Evolutionary conservation across 2,113 vertebrate genomes (phyloP), one percentile per base, ranked within the genome.

Genomic region (Mixornis gularis): DNA sequence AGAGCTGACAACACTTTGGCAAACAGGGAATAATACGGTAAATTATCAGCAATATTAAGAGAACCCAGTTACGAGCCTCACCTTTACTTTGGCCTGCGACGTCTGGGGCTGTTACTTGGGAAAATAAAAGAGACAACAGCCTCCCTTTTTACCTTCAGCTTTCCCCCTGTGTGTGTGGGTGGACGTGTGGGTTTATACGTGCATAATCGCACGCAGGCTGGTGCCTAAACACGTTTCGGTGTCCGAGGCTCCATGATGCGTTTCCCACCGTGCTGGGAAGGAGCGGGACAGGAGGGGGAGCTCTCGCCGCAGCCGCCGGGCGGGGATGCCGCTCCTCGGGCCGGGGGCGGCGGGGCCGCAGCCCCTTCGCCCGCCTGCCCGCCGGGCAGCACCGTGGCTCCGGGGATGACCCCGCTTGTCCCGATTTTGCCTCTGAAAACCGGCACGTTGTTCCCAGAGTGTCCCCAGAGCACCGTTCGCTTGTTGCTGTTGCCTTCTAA

Each of bases 271-370:
- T 6, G 72, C 17, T 0, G 78, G 27, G 48, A 21, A 73, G 78
- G 30, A 84, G 78, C 46, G 62, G 26, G 36, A 92, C 95, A 40
- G 93, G 93, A 96, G 95, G 80, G 93, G 95, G 94, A 96, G 95
- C 95, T 92, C 91, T 95, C 77, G 80, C 79, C 68, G 88, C 92
- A 18, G 92, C 87, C 48, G 41, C 69, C 55, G 85, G 89, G 14
- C 48, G 21, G 70, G 48, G 69, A 66, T 10, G 52, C 66, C 8
- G 65, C 59, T 63, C 24, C 52, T 29, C 7, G 64, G 36, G 32
- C 56, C 19, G 63, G 18, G 52, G 53, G 6, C 52, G 32, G 13
- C 8, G 36, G 52, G 30, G 9, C 36, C 52, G 62, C 26, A 26
- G 36, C 20, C 4, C 52, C 62, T 76, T 20, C 17, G 4, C 68